phyloP scores from a whole-genome alignment of 2,797 vertebrate species.

The Ptychobarbus kaznakovi region DNA sequence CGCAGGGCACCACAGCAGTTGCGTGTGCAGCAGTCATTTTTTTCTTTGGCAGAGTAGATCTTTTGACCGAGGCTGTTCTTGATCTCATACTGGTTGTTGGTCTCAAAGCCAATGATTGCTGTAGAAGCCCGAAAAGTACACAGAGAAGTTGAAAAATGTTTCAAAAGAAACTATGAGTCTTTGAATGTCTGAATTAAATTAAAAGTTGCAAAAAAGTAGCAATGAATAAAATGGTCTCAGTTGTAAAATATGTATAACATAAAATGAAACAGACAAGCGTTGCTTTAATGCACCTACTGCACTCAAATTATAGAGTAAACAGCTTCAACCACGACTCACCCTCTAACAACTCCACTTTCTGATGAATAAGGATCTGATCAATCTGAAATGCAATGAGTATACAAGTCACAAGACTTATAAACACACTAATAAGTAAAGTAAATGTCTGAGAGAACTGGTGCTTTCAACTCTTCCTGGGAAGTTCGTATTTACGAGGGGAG shows the following conservation, averaged over 20 bases:
- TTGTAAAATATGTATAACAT: not conserved
- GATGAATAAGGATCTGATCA: constrained; percentile 89
- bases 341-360: constrained; percentile 86
- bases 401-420: constrained; percentile 18
- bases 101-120: constrained; percentile 87
- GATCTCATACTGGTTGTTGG: constrained; percentile 87
- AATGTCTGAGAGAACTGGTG: not conserved
- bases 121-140: constrained; percentile 10
- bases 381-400: constrained; percentile 72
- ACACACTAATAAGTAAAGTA: not conserved
- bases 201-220: not conserved
- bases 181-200: too few relatives aligned
- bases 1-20: constrained; percentile 89
- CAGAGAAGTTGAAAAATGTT: not conserved
- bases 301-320: constrained; percentile 13
- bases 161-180: too few relatives aligned
- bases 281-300: not conserved
- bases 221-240: not conserved
- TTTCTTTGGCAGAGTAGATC: constrained; percentile 87
- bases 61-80: constrained; percentile 87
- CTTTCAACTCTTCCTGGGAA: not conserved
- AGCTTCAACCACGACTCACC: constrained; percentile 69
- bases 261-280: not conserved
- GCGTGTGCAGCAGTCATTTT: constrained; percentile 87
- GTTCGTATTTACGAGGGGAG: not conserved